Conservation (phyloP, 35 echinoderm and acorn worm species). For the Hemicentrotus pulcherrimus region DNA sequence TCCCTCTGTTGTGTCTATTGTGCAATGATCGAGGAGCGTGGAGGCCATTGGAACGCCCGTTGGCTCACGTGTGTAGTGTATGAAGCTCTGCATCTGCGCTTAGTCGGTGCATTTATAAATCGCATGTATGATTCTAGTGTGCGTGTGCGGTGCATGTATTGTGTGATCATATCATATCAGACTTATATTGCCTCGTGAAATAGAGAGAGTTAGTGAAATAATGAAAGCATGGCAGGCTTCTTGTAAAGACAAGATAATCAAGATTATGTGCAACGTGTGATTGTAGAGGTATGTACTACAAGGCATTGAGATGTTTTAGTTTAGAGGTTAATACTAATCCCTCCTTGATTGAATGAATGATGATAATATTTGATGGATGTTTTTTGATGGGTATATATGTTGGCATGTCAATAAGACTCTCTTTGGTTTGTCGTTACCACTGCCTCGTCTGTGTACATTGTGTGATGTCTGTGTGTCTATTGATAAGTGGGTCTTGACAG, state of each 20-base stretch:
- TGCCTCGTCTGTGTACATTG: not conserved
- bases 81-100: not conserved
- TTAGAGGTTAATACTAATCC: not conserved
- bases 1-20: constrained; percentile 2
- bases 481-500: not conserved
- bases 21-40: not conserved
- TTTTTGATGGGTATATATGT: not conserved
- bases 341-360: not conserved
- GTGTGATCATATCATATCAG: constrained; percentile 18
- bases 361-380: constrained; percentile 1
- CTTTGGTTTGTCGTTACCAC: not conserved
- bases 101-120: constrained; percentile 6
- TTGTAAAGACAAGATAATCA: not conserved
- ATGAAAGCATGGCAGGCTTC: constrained; percentile 1
- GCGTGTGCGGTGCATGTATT: not conserved
- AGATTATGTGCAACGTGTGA: not conserved
- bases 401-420: not conserved
- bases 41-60: not conserved
- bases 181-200: constrained; percentile 5
- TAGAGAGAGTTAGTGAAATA: not conserved
- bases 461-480: not conserved
- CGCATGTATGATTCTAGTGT: constrained; percentile 1
- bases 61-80: not conserved
- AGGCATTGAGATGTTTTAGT: not conserved
- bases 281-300: constrained; percentile 10